Percentiles rank a stretch among this genome's conserved stretches.
Evolutionary conservation across 2,888 invertebrate species (phyloP).

Genomic region (Labia minor): DNA sequence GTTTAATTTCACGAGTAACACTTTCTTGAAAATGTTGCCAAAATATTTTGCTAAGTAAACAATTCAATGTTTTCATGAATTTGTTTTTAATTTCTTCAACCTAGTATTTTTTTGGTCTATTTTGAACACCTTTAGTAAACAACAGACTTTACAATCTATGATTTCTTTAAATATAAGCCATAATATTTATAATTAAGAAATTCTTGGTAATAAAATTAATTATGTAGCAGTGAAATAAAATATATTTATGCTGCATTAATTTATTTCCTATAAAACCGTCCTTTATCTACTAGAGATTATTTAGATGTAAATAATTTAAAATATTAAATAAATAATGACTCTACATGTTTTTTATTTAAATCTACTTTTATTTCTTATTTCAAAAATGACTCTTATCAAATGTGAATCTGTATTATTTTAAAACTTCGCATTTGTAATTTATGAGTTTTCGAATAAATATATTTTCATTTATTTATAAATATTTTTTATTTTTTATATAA

Average conservation of each 20-base stretch:
- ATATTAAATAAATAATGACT: neutral
- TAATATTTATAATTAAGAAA: neutral
- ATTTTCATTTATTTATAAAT: neutral
- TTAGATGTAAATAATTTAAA: neutral
- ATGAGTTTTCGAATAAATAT: neutral
- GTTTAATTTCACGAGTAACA: too few relatives aligned
- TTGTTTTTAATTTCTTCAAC: too few relatives aligned
- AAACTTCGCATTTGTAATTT: neutral
- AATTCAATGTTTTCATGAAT: too few relatives aligned
- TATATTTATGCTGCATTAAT: conserved; percentile 5
- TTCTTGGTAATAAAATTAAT: neutral
- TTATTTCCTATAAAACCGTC: neutral
- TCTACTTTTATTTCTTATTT: neutral
- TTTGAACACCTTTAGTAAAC: too few relatives aligned
- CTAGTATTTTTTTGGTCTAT: too few relatives aligned
- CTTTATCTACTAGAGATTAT: neutral
- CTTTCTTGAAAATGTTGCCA: too few relatives aligned
- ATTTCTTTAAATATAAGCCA: neutral
- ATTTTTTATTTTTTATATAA: neutral
- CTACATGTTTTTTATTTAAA: neutral
- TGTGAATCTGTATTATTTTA: neutral
- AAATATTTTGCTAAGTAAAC: too few relatives aligned
- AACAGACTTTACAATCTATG: neutral
- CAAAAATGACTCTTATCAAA: neutral
- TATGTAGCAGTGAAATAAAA: neutral